Evolutionary conservation across 2,113 vertebrate genomes (phyloP), one percentile per base, ranked within the genome.

Genomic region (Chaetodon trifascialis): DNA sequence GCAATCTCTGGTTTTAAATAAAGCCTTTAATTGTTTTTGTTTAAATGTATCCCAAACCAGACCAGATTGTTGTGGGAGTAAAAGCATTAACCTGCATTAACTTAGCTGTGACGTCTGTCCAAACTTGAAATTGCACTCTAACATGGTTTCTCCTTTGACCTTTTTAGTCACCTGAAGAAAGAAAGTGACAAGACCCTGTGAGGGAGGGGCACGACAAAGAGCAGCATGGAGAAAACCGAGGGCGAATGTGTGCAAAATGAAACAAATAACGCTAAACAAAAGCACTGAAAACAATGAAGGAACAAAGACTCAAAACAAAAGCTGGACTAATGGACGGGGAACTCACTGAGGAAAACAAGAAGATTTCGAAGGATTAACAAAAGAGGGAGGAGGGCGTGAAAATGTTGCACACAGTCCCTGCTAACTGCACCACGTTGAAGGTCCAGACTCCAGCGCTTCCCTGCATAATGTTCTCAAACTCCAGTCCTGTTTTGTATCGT

Each of bases 131-230:
- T 38, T 73, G 25, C 21, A 38, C 52, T 42, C 51, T 79, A 15
- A 81, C 47, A 46, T 1, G 2, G 69, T 76, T 84, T 70, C 42
- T 64, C 17, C 85, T 49, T 81, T 84, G 74, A 67, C 67, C 46
- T 51, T 94, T 94, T 80, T 58, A 99, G 98, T 95, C 98, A 98
- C 95, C 95, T 99, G 96, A 99, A 99, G 95, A 99, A 99, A 92
- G 98, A 99, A 91, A 99, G 97, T 63, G 98, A 99, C 95, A 99
- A 99, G 95, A 96, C 97, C 86, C 97, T 99, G 96, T 99, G 97
- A 97, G 94, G 92, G 94, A 86, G 90, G 88, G 86, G 76, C 82
- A 76, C 44, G 42, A 82, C 47, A 16, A 69, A 85, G 86, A 89
- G 89, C 90, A 83, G 79, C 79, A 83, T 38, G 79, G 90, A 90